Percentiles rank a stretch among this genome's conserved stretches.
These are phyloP conservation scores for Bovichtus variegatus DNA, from an alignment of 2,797 vertebrate genomes.

Conservation along the genomic window DNA sequence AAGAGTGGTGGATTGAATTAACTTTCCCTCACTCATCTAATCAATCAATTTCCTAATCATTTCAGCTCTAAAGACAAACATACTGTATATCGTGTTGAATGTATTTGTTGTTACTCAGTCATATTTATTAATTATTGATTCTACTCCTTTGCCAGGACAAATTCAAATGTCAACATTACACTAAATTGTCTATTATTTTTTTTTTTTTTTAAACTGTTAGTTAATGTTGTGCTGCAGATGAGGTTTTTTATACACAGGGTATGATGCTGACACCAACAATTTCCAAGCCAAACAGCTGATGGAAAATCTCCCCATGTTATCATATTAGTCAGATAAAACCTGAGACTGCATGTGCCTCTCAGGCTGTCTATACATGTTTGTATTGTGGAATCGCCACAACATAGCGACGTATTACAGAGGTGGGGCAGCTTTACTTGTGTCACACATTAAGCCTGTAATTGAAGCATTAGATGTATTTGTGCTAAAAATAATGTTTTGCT, in stretches of 20 bases:
- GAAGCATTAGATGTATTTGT: background rate
- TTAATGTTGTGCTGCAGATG: background rate
- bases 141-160: background rate
- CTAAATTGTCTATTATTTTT: background rate
- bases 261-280: slow-evolving; percentile 2
- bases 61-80: background rate
- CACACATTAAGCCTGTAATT: background rate
- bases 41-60: background rate
- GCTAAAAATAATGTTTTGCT: slow-evolving; percentile 11
- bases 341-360: slow-evolving; percentile 4
- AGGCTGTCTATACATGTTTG: background rate
- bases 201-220: background rate
- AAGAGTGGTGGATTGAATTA: too few species aligned
- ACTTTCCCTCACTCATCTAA: background rate
- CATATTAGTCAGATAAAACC: slow-evolving; percentile 3
- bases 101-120: background rate
- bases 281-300: slow-evolving; percentile 4
- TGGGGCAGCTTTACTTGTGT: background rate
- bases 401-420: background rate
- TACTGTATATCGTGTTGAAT: background rate
- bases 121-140: slow-evolving; percentile 15
- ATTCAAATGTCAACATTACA: background rate
- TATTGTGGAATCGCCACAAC: slow-evolving; percentile 9
- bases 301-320: slow-evolving; percentile 14
- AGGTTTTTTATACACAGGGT: background rate